Conservation (phyloP, 2,113 vertebrate genomes). For the Recurvirostra avosetta region DNA sequence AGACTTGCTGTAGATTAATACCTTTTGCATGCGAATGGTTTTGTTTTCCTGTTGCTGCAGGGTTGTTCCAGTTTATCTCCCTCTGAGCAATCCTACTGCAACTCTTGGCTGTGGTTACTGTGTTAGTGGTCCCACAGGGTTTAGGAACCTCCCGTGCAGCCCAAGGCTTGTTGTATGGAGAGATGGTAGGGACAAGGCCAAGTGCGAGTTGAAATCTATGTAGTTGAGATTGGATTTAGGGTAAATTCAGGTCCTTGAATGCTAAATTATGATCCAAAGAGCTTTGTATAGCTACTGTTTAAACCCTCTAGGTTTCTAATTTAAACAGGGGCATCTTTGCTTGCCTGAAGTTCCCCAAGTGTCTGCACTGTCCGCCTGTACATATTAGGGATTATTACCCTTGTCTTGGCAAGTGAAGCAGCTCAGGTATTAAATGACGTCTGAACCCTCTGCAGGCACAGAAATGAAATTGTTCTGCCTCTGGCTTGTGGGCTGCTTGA, state of each 20-base stretch:
- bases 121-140: neutral
- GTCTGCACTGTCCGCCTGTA: neutral
- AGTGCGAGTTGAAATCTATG: neutral
- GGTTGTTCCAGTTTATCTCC: neutral
- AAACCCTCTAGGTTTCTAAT: neutral
- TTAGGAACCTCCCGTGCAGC: neutral
- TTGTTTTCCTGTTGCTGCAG: neutral
- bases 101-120: neutral
- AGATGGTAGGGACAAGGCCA: neutral
- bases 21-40: neutral
- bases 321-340: neutral
- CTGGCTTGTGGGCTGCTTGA: neutral
- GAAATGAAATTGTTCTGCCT: neutral
- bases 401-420: neutral
- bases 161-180: neutral
- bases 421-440: neutral
- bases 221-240: neutral
- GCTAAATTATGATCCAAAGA: neutral
- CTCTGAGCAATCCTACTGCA: neutral
- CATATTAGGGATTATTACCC: neutral
- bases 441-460: neutral
- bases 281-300: neutral
- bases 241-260: neutral
- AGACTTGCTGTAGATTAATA: neutral
- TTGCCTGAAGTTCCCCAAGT: neutral